Evolutionary conservation across 2,797 vertebrate species (phyloP).

Genomic region (Gymnodraco acuticeps): DNA sequence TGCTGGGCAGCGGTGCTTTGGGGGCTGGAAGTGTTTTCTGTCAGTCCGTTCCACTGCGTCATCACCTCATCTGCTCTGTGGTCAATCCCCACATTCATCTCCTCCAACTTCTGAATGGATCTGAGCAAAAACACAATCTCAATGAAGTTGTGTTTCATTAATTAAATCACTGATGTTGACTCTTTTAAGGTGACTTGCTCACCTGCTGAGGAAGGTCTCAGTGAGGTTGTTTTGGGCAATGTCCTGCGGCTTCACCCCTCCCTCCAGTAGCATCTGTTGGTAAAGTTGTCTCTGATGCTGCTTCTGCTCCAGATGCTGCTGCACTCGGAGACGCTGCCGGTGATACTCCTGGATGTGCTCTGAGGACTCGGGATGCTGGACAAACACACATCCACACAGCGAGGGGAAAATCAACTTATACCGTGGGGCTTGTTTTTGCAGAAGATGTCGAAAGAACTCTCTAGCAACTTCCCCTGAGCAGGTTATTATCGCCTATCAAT

Average conservation of each 20-base stretch:
- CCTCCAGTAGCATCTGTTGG: constrained; percentile 97
- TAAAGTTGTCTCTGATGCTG: constrained; percentile 96
- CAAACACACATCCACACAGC: constrained; percentile 1
- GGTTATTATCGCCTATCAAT: not conserved
- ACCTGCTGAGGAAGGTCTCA: constrained; percentile 95
- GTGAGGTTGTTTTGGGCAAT: constrained; percentile 94
- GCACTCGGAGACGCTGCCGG: constrained; percentile 93
- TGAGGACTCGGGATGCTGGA: constrained; percentile 87
- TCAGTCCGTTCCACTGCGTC: constrained; percentile 84
- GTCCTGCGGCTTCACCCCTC: constrained; percentile 92
- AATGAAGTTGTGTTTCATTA: not conserved
- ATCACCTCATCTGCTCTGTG: constrained; percentile 90
- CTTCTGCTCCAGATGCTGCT: constrained; percentile 97
- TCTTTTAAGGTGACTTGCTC: not conserved
- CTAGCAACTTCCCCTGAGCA: not conserved
- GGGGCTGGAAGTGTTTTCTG: constrained; percentile 66
- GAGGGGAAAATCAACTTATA: not conserved
- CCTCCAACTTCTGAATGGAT: constrained; percentile 96
- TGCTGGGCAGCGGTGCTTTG: constrained; percentile 53
- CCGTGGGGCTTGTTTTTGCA: not conserved
- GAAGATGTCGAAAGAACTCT: not conserved
- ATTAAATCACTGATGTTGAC: not conserved
- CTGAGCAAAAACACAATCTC: constrained; percentile 69
- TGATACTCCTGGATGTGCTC: constrained; percentile 97
- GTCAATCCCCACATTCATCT: constrained; percentile 95